These are phyloP conservation scores for Eupithecia vulgata DNA, from an alignment of 2,888 invertebrate species.

Conservation along the genomic window DNA sequence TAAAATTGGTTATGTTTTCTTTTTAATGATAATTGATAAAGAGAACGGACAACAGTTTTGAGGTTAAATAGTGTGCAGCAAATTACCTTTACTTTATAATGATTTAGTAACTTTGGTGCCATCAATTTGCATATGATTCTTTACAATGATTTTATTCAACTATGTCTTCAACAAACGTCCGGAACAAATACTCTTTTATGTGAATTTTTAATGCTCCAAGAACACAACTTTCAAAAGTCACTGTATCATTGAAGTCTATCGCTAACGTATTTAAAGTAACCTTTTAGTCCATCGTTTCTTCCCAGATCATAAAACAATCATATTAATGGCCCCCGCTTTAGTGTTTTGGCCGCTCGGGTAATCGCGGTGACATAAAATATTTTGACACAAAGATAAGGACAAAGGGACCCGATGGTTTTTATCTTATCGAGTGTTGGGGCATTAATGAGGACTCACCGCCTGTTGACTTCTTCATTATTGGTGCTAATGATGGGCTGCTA, in stretches of 20 bases:
- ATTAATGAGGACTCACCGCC: conserved; percentile 72
- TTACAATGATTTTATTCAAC: background rate
- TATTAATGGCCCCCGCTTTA: conserved; percentile 45
- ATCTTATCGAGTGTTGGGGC: conserved; percentile 76
- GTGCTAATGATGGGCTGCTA: conserved; percentile 18
- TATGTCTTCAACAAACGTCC: background rate
- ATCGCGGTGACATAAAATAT: conserved; percentile 77
- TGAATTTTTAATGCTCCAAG: background rate
- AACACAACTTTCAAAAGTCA: background rate
- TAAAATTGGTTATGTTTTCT: conserved; percentile 28
- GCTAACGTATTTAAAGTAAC: conserved; percentile 31
- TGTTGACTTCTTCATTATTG: conserved; percentile 70
- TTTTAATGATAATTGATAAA: background rate
- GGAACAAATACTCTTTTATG: background rate
- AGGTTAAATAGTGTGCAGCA: background rate
- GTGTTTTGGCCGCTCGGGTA: conserved; percentile 50
- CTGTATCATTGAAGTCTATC: conserved; percentile 14
- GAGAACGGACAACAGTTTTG: background rate
- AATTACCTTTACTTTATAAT: too few relatives aligned
- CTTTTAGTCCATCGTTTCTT: conserved; percentile 38
- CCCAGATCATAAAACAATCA: conserved; percentile 49
- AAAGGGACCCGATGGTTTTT: conserved; percentile 67
- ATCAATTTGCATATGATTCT: too few relatives aligned
- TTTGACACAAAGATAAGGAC: conserved; percentile 77
- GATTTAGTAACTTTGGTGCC: too few relatives aligned